Percentiles rank a stretch among this genome's conserved stretches.
Conservation (phyloP, 2,113 vertebrate genomes). For the Coreoperca whiteheadi region DNA sequence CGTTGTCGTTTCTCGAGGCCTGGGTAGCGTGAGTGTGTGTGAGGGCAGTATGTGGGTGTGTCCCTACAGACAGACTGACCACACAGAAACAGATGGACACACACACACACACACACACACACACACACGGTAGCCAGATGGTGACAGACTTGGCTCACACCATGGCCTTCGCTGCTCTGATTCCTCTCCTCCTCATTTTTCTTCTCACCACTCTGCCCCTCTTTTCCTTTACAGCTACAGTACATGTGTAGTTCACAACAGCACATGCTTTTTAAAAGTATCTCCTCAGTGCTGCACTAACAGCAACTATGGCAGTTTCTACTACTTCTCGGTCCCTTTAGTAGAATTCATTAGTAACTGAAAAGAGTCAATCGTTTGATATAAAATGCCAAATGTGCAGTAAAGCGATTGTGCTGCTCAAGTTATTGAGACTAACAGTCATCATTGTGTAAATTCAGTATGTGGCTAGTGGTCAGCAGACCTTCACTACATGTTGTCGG, state of each 20-base stretch:
- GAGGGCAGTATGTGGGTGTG: conserved; percentile 33
- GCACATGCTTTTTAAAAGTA: background rate
- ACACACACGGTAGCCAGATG: conserved; percentile 76
- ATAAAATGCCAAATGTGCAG: too few relatives aligned
- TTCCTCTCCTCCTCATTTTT: conserved; percentile 29
- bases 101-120: conserved; percentile 27
- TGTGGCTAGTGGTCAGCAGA: too few relatives aligned
- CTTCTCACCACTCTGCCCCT: background rate
- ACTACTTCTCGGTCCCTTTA: background rate
- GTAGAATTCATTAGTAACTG: background rate
- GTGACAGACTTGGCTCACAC: conserved; percentile 64
- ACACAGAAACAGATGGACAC: conserved; percentile 53
- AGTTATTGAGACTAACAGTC: too few relatives aligned
- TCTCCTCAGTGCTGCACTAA: background rate
- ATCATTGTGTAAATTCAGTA: too few relatives aligned
- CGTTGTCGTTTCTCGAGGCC: background rate
- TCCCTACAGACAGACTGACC: conserved; percentile 35
- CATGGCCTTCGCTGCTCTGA: conserved; percentile 43
- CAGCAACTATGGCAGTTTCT: too few relatives aligned
- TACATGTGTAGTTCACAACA: background rate
- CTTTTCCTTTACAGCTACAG: background rate
- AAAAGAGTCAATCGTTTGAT: background rate
- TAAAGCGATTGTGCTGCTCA: too few relatives aligned
- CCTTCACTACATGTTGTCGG: too few relatives aligned
- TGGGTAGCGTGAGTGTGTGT: background rate